These are phyloP conservation scores for Drosophila rhopaloa DNA, from an alignment of 1,140 invertebrate species.

Conservation along the genomic window DNA sequence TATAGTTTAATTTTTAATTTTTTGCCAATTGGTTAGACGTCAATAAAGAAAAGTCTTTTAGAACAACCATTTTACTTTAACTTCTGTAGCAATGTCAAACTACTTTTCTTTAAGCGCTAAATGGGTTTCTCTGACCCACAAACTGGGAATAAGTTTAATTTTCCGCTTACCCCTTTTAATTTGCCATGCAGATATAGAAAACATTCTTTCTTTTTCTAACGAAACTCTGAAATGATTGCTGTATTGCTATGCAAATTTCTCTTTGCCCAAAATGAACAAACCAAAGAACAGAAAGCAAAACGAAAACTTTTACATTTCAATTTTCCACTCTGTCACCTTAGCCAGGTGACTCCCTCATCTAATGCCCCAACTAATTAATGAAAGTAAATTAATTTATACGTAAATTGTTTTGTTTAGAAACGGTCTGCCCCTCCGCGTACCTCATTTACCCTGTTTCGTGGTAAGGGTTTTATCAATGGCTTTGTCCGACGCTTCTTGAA, in stretches of 20 bases:
- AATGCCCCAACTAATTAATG: slow-evolving; percentile 74
- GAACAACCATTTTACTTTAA: too few relatives aligned
- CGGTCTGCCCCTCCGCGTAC: slow-evolving; percentile 34
- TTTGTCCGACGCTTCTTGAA: slow-evolving; percentile 62
- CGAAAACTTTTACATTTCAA: slow-evolving; percentile 66
- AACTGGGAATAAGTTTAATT: slow-evolving; percentile 11
- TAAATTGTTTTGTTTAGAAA: slow-evolving; percentile 75
- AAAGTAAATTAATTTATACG: slow-evolving; percentile 79
- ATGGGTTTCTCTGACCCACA: slow-evolving; percentile 7
- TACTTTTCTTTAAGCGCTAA: not conserved
- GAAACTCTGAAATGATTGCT: slow-evolving; percentile 13
- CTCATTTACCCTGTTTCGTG: slow-evolving; percentile 2
- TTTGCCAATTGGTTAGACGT: too few relatives aligned
- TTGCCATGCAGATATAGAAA: slow-evolving; percentile 42
- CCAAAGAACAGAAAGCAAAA: slow-evolving; percentile 40
- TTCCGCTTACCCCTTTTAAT: slow-evolving; percentile 27
- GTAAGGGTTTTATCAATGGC: slow-evolving; percentile 61
- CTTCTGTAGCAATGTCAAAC: too few relatives aligned
- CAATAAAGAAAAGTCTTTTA: too few relatives aligned
- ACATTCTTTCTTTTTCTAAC: slow-evolving; percentile 10
- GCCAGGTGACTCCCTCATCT: slow-evolving; percentile 26
- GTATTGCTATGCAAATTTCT: slow-evolving; percentile 65
- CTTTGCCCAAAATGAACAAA: slow-evolving; percentile 29
- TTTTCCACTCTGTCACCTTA: slow-evolving; percentile 65
- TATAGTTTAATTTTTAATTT: too few relatives aligned